Evolutionary conservation across 2,797 vertebrate genomes (phyloP).

Genomic region (Knipowitschia caucasica): DNA sequence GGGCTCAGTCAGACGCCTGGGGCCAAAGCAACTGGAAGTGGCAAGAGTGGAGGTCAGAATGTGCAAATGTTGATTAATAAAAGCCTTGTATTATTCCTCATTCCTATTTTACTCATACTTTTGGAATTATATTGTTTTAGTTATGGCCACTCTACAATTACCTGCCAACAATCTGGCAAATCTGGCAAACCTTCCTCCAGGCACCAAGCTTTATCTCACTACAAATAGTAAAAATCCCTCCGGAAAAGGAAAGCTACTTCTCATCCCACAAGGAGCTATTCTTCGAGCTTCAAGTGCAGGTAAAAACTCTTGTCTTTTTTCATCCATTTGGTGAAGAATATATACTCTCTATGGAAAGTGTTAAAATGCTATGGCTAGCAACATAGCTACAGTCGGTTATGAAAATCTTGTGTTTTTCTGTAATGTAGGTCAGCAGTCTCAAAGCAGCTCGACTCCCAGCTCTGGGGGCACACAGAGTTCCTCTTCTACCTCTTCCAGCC

Average conservation of each 20-base stretch:
- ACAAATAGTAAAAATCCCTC: slow-evolving; percentile 99
- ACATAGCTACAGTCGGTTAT: slow-evolving; percentile 8
- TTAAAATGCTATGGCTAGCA: background rate
- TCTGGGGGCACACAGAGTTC: slow-evolving; percentile 76
- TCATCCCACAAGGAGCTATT: slow-evolving; percentile 98
- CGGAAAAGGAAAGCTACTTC: slow-evolving; percentile 95
- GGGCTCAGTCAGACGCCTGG: slow-evolving; percentile 84
- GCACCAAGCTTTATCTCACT: slow-evolving; percentile 97
- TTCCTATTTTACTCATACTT: slow-evolving; percentile 10
- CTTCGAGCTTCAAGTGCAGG: slow-evolving; percentile 87
- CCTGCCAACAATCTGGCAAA: slow-evolving; percentile 97
- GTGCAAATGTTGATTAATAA: slow-evolving; percentile 61
- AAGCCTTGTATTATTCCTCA: background rate
- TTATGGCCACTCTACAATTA: slow-evolving; percentile 97
- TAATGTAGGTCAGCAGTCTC: slow-evolving; percentile 85
- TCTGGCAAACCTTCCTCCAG: slow-evolving; percentile 93
- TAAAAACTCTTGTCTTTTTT: slow-evolving; percentile 31
- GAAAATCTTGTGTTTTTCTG: slow-evolving; percentile 38
- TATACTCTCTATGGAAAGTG: background rate
- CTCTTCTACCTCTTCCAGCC: slow-evolving; percentile 77
- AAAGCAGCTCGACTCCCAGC: slow-evolving; percentile 72
- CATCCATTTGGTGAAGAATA: background rate
- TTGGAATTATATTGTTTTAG: too few species aligned
- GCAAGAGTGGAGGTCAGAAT: slow-evolving; percentile 89
- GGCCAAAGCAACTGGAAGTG: slow-evolving; percentile 81